Base-by-base conservation (phyloP, 2,888 invertebrate species). In the Drosophila hamatofila region DNA sequence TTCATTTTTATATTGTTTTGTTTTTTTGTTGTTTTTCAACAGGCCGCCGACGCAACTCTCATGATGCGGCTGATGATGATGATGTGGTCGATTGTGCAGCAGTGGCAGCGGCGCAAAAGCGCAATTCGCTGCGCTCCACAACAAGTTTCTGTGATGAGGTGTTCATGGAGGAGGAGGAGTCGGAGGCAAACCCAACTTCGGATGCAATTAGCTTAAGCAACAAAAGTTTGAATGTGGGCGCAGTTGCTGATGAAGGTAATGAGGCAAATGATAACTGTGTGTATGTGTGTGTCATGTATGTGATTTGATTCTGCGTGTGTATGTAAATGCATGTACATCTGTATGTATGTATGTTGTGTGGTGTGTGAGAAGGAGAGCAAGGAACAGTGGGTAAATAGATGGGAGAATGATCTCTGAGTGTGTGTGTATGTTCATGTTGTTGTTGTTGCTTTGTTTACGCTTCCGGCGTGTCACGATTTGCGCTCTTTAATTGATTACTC, bases 131-230 rank as follows among this genome's bases (percentile, higher is more conserved):
- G 63, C 89, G 90, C 39, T 91, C 91, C 11, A 90, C 91, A 72
- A 90, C 91, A 57, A 91, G 91, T 78, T 91, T 91, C 80, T 91
- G 91, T 67, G 91, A 91, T 85, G 91, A 91, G 74, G 72, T 91
- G 48, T 88, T 88, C 56, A 80, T 91, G 70, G 91, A 91, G 65
- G 85, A 89, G 55, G 59, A 69, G 63, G 61, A 56, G 51, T 61
- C 63, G 35, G 62, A 30, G 18, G 49, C 59, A 18, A 41, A 61
- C 23, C 61, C 72, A 41, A 62, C 61, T 42, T 66, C 73, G 27
- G 83, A 80, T 79, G 81, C 79, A 62, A 72, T 80, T 66, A 79
- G 89, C 56, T 71, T 83, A 61, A 62, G 82, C 72, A 75, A 80
- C 56, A 67, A 67, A 54, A 77, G 84, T 27, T 60, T 88, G n/a